phyloP scores from a whole-genome alignment of 2,888 invertebrate genomes.

The Julus scandinavius region DNA sequence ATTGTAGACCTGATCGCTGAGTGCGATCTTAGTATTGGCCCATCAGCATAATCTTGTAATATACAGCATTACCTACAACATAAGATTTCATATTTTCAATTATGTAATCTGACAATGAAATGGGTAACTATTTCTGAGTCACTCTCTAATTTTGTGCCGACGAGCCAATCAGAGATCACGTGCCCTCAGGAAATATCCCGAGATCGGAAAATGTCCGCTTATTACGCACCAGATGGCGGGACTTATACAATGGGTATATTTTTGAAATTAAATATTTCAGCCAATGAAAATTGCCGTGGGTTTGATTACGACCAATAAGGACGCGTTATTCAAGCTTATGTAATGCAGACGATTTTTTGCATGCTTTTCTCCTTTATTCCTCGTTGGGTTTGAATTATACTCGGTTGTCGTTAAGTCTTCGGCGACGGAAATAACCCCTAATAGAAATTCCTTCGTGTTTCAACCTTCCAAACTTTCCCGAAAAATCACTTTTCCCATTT shows the following conservation, averaged over 20 bases:
- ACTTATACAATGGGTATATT: background rate
- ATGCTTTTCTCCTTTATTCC: constrained; percentile 14
- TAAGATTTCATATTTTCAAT: too few relatives aligned
- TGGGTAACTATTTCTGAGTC: too few relatives aligned
- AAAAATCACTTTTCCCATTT: background rate
- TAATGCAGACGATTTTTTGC: constrained; percentile 31
- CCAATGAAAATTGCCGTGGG: background rate
- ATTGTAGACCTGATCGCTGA: too few relatives aligned
- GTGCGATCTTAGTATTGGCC: too few relatives aligned
- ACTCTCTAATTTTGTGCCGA: too few relatives aligned
- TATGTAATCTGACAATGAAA: too few relatives aligned
- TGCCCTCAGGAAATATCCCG: too few relatives aligned
- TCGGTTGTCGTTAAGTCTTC: constrained; percentile 13
- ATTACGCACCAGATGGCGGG: background rate
- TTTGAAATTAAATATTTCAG: background rate
- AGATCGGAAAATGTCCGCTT: background rate
- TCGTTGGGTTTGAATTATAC: background rate
- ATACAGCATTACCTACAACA: too few relatives aligned
- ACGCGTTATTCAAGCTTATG: background rate
- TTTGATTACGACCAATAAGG: background rate
- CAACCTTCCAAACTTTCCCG: background rate
- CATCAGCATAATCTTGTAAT: too few relatives aligned
- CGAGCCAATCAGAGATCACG: too few relatives aligned
- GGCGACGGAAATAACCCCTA: background rate
- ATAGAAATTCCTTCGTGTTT: background rate